Base-by-base conservation (phyloP, 2,797 vertebrate genomes). In the Girardinus metallicus region DNA sequence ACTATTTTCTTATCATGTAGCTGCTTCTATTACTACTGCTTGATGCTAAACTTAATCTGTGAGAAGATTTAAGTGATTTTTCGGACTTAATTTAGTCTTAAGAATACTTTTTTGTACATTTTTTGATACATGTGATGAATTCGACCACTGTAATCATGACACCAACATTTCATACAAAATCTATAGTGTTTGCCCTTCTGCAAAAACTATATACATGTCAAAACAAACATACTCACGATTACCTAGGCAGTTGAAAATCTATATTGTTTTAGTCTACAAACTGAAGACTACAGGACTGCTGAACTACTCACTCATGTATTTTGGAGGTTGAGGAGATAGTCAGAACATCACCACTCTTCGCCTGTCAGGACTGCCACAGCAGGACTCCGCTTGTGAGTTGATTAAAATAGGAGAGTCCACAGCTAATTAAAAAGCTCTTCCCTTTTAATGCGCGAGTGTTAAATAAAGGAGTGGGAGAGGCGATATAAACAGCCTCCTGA, bases 341-440 rank as follows among this genome's bases (percentile, higher is more conserved):
- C 91, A 87, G 91, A 93, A 88, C 85, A 85, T 93, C 93, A 92
- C 92, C 90, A 94, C 91, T 94, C 93, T 94, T 92, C 85, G 92
- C 91, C 92, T 95, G 93, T 96, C 94, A 95, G 92, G 93, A 87
- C 93, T 91, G 93, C 93, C 94, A 91, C 95, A 96, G 94, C 94
- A 95, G 94, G 95, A 94, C 91, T 94, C 93, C 92, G 85, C 90
- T 92, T 93, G 92, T 94, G 93, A 95, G 92, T 95, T 95, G 94
- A 95, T 96, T 96, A 95, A 96, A 95, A 96, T 94, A 94, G 93
- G 92, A 93, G 93, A 95, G 94, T 95, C 94, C 91, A 88, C 83
- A 91, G 92, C 94, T 95, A 96, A 96, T 96, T 96, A 96, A 95
- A 95, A 95, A 93, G 93, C 93, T 94, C 94, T 91, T 95, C 92